These are phyloP conservation scores for Eremophila alpestris DNA, from an alignment of 2,797 vertebrate genomes.

Conservation along the genomic window DNA sequence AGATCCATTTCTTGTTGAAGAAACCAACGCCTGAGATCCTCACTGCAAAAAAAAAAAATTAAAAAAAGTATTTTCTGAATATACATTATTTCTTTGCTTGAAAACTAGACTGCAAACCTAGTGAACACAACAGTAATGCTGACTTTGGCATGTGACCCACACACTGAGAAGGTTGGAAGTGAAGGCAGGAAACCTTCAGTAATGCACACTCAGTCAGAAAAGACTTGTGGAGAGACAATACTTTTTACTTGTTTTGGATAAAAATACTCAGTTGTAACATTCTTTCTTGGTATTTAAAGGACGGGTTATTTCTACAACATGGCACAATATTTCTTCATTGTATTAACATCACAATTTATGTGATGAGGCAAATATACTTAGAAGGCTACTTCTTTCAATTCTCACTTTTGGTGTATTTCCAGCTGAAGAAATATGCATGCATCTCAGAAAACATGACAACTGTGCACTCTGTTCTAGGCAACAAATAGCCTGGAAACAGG, in stretches of 20 bases:
- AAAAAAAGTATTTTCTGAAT: background rate
- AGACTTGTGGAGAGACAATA: background rate
- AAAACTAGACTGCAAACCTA: background rate
- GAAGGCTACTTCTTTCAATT: background rate
- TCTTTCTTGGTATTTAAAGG: background rate
- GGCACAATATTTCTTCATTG: background rate
- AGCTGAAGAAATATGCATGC: background rate
- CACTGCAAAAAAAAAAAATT: conserved; percentile 75
- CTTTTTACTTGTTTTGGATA: background rate
- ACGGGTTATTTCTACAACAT: background rate
- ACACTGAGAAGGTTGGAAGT: background rate
- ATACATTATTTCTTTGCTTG: background rate
- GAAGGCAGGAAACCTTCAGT: background rate
- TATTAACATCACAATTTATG: background rate
- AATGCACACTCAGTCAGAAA: background rate
- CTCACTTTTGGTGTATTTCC: background rate
- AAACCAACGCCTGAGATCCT: conserved; percentile 96
- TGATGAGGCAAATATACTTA: background rate
- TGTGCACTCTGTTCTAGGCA: background rate
- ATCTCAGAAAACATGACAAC: background rate
- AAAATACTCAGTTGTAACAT: background rate
- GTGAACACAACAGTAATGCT: background rate
- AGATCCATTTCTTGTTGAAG: conserved; percentile 98
- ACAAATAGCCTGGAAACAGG: background rate
- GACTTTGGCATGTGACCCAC: background rate